These are phyloP conservation scores for Montipora capitata DNA, from an alignment of 92 coral and sea anemone species.

Conservation along the genomic window DNA sequence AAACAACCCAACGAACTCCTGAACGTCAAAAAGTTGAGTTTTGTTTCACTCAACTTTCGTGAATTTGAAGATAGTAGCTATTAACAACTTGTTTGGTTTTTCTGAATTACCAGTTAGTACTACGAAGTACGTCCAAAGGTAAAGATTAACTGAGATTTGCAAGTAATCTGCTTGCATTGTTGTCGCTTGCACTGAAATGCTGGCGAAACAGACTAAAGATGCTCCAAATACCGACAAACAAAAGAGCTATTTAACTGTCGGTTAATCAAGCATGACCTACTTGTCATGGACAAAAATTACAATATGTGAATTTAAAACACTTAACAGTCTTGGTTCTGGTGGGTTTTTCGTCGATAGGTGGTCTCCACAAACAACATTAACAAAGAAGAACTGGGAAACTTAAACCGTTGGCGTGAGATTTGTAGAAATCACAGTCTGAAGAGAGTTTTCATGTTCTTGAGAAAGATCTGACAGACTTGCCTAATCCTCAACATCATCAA, in stretches of 20 bases:
- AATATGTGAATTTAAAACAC: slow-evolving; percentile 22
- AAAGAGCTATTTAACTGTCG: slow-evolving; percentile 27
- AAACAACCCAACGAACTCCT: background rate
- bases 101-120: too few species aligned
- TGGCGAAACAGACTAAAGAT: background rate
- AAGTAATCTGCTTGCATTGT: background rate
- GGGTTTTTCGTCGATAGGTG: background rate
- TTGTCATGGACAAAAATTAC: slow-evolving; percentile 33
- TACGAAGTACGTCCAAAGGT: too few species aligned
- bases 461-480: background rate
- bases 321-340: background rate
- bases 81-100: too few species aligned
- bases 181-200: background rate
- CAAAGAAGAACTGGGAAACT: background rate
- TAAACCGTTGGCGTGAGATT: background rate
- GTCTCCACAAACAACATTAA: background rate
- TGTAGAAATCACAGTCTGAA: background rate
- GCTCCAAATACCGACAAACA: slow-evolving; percentile 5
- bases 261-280: slow-evolving; percentile 47
- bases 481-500: background rate
- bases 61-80: background rate
- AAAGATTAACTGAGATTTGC: background rate
- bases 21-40: background rate
- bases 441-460: background rate
- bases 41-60: background rate